Base-by-base conservation (phyloP, 2,113 vertebrate species). In the Chaenogobius annularis region DNA sequence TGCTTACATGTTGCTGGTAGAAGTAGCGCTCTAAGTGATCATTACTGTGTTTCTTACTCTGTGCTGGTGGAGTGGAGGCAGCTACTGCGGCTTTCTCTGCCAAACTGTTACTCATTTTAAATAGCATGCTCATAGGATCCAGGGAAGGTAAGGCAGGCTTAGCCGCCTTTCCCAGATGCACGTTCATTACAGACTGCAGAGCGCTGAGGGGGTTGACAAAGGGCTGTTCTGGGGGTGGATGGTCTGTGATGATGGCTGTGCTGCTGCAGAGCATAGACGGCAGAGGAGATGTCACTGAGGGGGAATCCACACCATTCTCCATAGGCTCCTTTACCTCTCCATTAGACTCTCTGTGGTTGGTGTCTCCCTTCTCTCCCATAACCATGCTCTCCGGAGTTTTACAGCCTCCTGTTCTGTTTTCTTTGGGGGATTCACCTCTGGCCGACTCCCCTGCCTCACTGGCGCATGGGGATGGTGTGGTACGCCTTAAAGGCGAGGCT, bases 41-140 rank as follows among this genome's bases (percentile, higher is more conserved):
- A 2, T 88, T 92, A 52, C 88, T 78, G 19, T 90, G 65, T 88
- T 98, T 99, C 94, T 96, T 98, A 95, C 95, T 91, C 87, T 94
- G 96, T 31, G 96, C 90, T 80, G 95, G 95, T 31, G 97, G 96
- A 26, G 96, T 93, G 72, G 93, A 93, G 37, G 93, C 94, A 15
- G 97, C 97, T 85, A 98, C 95, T 0, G 97, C 96, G 1, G 98
- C 97, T 92, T 99, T 99, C 87, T 99, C 98, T 0, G 96, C 97
- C 88, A 99, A 90, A 90, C 95, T 99, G 86, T 99, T 98, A 94
- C 97, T 99, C 97, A 99, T 99, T 94, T 98, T 99, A 88, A 99
- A 98, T 62, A 99, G 93, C 97, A 99, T 99, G 88, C 97, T 99
- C 96, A 99, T 99, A 68, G 98, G 98, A 90, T 99, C 98, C 15